These are phyloP conservation scores for Clarias fuscus DNA, from an alignment of 2,797 vertebrate species.

Conservation along the genomic window DNA sequence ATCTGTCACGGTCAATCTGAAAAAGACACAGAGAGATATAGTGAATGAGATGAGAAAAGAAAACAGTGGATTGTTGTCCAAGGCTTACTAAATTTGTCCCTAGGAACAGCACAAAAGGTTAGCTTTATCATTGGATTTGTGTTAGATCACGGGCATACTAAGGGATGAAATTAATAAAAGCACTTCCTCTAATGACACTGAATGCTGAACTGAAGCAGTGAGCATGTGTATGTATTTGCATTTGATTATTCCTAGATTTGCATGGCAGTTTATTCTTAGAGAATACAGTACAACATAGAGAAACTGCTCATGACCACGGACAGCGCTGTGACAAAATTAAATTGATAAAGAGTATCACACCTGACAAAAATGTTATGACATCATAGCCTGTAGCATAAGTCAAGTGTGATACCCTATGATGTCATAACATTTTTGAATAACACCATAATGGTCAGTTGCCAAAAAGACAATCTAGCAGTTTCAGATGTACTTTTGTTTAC, in stretches of 20 bases:
- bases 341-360: not conserved
- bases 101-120: not conserved
- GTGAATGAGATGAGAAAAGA: not conserved
- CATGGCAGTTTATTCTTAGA: not conserved
- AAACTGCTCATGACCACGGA: not conserved
- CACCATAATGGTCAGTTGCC: not conserved
- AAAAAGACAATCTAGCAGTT: not conserved
- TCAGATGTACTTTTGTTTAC: too few species aligned
- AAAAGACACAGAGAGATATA: slow-evolving; percentile 12
- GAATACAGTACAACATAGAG: not conserved
- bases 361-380: not conserved
- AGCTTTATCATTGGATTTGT: not conserved
- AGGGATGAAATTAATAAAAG: not conserved
- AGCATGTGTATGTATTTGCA: not conserved
- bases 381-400: too few species aligned
- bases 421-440: not conserved
- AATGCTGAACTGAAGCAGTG: not conserved
- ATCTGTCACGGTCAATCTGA: slow-evolving; percentile 84
- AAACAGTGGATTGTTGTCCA: too few species aligned
- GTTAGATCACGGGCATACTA: not conserved
- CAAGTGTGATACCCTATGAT: not conserved
- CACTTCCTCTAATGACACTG: not conserved
- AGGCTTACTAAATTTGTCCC: not conserved
- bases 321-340: not conserved
- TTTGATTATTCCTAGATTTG: not conserved